Base-by-base conservation (phyloP, 2,113 vertebrate genomes). In the Xiphophorus maculatus region DNA sequence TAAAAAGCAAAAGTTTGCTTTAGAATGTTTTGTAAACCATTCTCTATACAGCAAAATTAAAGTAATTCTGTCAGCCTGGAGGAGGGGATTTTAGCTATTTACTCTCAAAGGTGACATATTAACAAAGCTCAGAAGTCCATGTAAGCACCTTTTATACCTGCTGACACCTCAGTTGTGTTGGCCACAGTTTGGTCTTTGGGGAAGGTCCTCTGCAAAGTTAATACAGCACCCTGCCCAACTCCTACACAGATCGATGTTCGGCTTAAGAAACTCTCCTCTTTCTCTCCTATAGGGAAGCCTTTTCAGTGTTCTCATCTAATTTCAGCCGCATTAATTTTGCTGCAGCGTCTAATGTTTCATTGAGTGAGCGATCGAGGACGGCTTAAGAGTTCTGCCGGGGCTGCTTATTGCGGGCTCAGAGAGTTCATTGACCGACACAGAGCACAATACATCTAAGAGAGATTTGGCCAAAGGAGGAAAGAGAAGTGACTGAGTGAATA, bases 81-180 rank as follows among this genome's bases (percentile, higher is more conserved):
- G 82, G 79, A 87, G 73, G 76, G 68, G 72, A 84, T 88, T 86
- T 83, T 87, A 86, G 81, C 83, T 81, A 27, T 66, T 81, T 58
- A 69, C 32, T 69, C 83, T 84, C 80, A 71, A 76, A 87, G 74
- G 22, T 89, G 89, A 90, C 73, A 7, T 77, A 86, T 91, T 92
- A 90, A 87, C 85, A 90, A 87, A 89, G 83, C 88, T 84, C 82
- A 85, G 79, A 83, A 81, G 84, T 87, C 85, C 67, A 69, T 88
- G 81, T 86, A 88, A 90, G 88, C 88, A 86, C 86, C 85, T 91
- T 92, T 87, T 86, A 71, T 79, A 88, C 88, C 85, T 91, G 91
- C 90, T 93, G 90, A 92, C 89, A 77, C 87, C 75, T 90, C 81
- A 84, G 78, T 86, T 91, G 90, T 90, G 87, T 92, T 81, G 86